Evolutionary conservation across 2,797 vertebrate species (phyloP).

Genomic region (Phoxinus dragarum): DNA sequence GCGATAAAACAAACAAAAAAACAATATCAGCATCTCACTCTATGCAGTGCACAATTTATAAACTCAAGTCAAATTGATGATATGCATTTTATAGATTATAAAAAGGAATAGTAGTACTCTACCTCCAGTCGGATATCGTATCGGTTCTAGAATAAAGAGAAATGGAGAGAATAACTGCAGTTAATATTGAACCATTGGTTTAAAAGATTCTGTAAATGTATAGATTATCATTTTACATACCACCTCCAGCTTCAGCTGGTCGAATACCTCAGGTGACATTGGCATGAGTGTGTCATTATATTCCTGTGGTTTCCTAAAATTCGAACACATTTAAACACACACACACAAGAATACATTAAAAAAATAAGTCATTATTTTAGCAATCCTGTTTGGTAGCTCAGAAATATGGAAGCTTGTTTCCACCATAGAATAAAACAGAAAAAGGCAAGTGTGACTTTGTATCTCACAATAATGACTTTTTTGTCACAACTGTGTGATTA

Average conservation of each 20-base stretch:
- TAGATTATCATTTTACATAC: slow-evolving; percentile 70
- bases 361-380: neutral
- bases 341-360: neutral
- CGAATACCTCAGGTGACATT: slow-evolving; percentile 90
- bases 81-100: neutral
- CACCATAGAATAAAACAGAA: neutral
- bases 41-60: neutral
- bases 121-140: slow-evolving; percentile 23
- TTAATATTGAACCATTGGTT: neutral
- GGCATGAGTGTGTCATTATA: slow-evolving; percentile 85
- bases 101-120: neutral
- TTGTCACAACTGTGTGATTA: neutral
- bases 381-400: neutral
- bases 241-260: slow-evolving; percentile 79
- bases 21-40: neutral
- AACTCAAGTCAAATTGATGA: neutral
- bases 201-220: neutral
- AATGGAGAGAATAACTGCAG: neutral
- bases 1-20: neutral
- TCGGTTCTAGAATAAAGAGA: slow-evolving; percentile 23
- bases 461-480: neutral
- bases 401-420: neutral
- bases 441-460: neutral
- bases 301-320: slow-evolving; percentile 78
- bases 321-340: neutral